Percentiles rank a stretch among this genome's conserved stretches.
These are phyloP conservation scores for Anomalospiza imberbis DNA, from an alignment of 2,797 vertebrate species.

Conservation along the genomic window DNA sequence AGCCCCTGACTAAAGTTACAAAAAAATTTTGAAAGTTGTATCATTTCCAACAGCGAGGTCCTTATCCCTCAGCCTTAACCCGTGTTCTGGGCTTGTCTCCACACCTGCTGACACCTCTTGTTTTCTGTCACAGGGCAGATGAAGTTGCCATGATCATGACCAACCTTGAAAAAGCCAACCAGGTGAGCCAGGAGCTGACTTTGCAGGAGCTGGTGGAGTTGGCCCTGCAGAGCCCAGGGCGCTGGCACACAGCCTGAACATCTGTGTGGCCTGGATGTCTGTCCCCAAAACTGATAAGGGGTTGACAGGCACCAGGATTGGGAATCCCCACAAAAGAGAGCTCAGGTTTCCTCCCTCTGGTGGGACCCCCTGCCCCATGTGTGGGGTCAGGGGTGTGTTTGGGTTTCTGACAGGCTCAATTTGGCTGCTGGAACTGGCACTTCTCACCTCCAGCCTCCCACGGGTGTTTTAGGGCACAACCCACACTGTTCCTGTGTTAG, in stretches of 20 bases:
- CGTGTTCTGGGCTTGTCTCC: background rate
- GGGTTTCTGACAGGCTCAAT: background rate
- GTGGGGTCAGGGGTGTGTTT: background rate
- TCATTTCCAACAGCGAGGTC: fast-evolving
- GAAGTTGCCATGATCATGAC: slow-evolving; percentile 91
- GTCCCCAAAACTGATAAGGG: background rate
- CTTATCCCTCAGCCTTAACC: background rate
- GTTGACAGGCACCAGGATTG: background rate
- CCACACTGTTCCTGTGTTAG: background rate
- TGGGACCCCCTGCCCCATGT: background rate
- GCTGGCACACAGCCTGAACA: fast-evolving
- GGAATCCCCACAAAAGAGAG: background rate
- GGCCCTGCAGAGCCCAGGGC: fast-evolving
- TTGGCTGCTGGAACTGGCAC: background rate
- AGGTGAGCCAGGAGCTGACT: slow-evolving; percentile 80
- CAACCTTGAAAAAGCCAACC: slow-evolving; percentile 93
- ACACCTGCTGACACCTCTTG: fast-evolving
- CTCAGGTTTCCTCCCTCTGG: background rate
- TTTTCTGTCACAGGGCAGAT: slow-evolving; percentile 82
- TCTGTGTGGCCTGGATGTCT: background rate
- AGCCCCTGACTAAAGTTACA: background rate
- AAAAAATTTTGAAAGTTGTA: background rate
- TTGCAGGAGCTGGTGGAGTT: background rate
- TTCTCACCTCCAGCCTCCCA: background rate
- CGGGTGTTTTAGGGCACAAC: fast-evolving